Base-by-base conservation (phyloP, 2,113 vertebrate genomes). In the Potamarius usumacintae region DNA sequence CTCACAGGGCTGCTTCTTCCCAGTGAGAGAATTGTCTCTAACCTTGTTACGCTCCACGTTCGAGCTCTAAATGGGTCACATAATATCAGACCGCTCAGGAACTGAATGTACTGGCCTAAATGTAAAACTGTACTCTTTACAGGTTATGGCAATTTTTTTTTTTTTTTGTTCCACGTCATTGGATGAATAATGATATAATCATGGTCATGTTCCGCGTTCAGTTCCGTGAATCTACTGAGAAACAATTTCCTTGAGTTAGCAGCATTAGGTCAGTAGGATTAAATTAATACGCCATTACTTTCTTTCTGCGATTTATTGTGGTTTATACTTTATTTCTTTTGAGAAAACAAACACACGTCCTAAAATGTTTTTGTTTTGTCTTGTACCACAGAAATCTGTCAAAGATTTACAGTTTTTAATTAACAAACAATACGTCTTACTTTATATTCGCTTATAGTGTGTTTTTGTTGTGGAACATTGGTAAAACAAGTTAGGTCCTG, bases 21-120 rank as follows among this genome's bases (percentile, higher is more conserved):
- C 10, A 11, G 22, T 72, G 22, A 87, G 25, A 77, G 52, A 27
- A 57, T 69, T 1, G 42, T 83, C 65, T n/a, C 72, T 82, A 85
- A 83, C 71, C 74, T 86, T 89, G 34, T 78, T 87, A 81, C 62
- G 48, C 65, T 53, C 48, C 15, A 48, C 6, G 74, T 69, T 18
- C 15, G 2, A 52, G 22, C 3, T 86, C 17, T 57, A 83, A 79
- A 58, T 50, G 22, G 63, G 83, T 74, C 27, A 52, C 27, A 52
- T 9, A 25, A 10, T 77, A 50, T 67, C 53, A 62, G 17, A 79
- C n/a, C 69, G 86, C 27, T 20, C 30, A 58, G 74, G 55, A 63
- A 84, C 55, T 60, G n/a, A 65, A 8, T 84, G 74, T 86, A 57
- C 55, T 57, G 34, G 48, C 72, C 58, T 82, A 58, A 63, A 74